A percentile compares a stretch with the other conserved stretches of the same genome.
Evolutionary conservation across 2,888 invertebrate species (phyloP).

Genomic region (Rotaria macrura): DNA sequence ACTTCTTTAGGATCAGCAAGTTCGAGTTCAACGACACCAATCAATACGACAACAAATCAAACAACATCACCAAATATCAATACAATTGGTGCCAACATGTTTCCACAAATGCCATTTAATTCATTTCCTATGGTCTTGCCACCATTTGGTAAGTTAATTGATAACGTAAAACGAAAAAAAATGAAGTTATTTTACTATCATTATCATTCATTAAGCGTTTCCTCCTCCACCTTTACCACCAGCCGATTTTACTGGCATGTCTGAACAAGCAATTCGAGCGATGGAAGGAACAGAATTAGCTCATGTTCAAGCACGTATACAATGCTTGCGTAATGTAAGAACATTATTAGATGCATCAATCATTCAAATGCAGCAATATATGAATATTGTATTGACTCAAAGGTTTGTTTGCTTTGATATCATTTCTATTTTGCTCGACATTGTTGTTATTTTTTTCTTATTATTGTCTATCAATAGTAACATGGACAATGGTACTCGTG

Average conservation of each 20-base stretch:
- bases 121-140: slow-evolving; percentile 54
- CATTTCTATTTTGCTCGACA: no score
- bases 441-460: background rate
- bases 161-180: background rate
- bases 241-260: slow-evolving; percentile 59
- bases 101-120: background rate
- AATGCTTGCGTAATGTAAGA: slow-evolving; percentile 71
- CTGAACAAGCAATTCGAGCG: slow-evolving; percentile 68
- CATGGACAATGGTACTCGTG: background rate
- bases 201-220: slow-evolving; percentile 35
- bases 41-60: background rate
- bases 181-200: background rate
- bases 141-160: slow-evolving; percentile 47
- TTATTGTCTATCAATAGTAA: background rate
- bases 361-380: slow-evolving; percentile 82
- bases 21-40: background rate
- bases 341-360: slow-evolving; percentile 82
- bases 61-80: background rate
- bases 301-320: slow-evolving; percentile 78
- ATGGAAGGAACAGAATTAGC: slow-evolving; percentile 80
- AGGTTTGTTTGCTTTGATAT: background rate
- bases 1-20: background rate
- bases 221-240: slow-evolving; percentile 45
- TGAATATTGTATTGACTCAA: slow-evolving; percentile 33
- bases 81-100: background rate